phyloP scores from a whole-genome alignment of 2,113 vertebrate species.

The Bombycilla garrulus region DNA sequence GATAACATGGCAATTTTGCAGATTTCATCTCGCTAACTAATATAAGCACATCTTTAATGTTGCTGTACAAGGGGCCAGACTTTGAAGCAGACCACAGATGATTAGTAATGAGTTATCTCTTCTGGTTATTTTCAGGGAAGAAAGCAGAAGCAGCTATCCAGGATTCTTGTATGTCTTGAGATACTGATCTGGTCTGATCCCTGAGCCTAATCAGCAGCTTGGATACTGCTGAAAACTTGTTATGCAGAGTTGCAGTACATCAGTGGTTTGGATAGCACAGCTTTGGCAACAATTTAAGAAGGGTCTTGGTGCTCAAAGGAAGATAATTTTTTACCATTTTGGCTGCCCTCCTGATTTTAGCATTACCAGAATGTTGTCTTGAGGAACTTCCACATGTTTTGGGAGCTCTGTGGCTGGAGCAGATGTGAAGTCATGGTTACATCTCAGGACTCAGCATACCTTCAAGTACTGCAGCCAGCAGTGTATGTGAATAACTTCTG shows the following conservation, averaged over 20 bases:
- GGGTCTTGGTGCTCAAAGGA: neutral
- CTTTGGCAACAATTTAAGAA: neutral
- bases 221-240: neutral
- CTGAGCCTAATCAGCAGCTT: neutral
- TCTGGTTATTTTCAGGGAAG: neutral
- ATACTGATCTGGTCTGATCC: neutral
- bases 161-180: neutral
- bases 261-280: neutral
- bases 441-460: neutral
- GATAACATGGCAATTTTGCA: conserved; percentile 11
- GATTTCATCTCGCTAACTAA: conserved; percentile 42
- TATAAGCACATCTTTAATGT: conserved; percentile 4
- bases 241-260: neutral
- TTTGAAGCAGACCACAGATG: conserved; percentile 22
- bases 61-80: neutral
- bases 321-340: neutral
- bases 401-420: neutral
- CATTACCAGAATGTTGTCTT: neutral
- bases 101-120: conserved; percentile 3
- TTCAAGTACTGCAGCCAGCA: neutral
- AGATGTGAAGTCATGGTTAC: neutral
- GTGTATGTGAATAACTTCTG: neutral
- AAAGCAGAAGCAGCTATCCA: neutral
- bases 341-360: neutral
- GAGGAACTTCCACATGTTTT: neutral